phyloP scores from a whole-genome alignment of 2,113 vertebrate genomes.

The Rhinoptilus africanus region DNA sequence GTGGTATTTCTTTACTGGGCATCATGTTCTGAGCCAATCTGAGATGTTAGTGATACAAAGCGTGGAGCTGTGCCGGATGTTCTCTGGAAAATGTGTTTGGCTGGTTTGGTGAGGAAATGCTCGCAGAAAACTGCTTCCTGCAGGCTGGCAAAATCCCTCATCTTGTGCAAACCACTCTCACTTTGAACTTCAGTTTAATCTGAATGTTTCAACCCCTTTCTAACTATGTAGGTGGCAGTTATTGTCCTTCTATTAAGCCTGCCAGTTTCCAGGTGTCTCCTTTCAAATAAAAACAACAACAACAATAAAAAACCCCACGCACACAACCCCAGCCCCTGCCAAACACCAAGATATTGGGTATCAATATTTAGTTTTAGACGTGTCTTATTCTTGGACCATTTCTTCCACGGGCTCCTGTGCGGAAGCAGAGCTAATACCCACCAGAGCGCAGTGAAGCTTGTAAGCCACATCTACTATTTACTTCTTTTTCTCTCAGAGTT shows the following conservation, averaged over 20 bases:
- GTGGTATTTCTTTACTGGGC: not conserved
- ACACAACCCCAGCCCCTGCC: no score
- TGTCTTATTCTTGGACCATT: not conserved
- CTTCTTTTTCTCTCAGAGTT: not conserved
- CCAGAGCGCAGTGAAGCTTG: not conserved
- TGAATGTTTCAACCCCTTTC: not conserved
- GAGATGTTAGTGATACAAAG: not conserved
- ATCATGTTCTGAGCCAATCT: not conserved
- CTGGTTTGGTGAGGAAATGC: not conserved
- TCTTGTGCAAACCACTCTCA: not conserved
- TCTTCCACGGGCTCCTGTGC: rapidly evolving
- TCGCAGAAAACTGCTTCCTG: not conserved
- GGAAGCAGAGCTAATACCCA: not conserved
- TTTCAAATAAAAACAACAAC: not conserved
- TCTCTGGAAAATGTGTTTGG: not conserved
- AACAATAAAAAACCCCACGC: no score
- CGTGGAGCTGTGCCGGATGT: not conserved
- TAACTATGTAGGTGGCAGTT: not conserved
- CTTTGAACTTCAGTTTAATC: not conserved
- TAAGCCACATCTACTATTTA: rapidly evolving
- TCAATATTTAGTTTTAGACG: not conserved
- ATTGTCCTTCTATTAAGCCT: not conserved
- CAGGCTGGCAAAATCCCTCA: not conserved
- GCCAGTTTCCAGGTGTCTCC: not conserved
- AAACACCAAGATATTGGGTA: not conserved